Percentiles rank a stretch among this genome's conserved stretches.
Conservation (phyloP, 2,797 vertebrate species). For the Cyprinella venusta region DNA sequence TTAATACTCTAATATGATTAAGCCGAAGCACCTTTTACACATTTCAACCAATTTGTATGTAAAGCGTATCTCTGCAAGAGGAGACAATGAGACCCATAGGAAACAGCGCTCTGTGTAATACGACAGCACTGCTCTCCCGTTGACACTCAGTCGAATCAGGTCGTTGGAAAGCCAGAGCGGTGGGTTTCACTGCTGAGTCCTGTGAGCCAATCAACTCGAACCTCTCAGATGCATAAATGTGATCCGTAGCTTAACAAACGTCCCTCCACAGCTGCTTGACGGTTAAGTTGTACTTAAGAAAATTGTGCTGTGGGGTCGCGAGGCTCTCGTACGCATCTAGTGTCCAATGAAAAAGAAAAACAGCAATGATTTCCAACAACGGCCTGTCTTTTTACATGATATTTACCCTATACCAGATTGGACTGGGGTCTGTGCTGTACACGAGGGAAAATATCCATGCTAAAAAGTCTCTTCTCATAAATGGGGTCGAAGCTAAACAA, state of each 20-base stretch:
- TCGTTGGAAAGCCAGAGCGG: constrained; percentile 65
- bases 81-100: constrained; percentile 70
- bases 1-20: constrained; percentile 35
- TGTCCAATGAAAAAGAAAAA: constrained; percentile 67
- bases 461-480: constrained; percentile 29
- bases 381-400: constrained; percentile 49
- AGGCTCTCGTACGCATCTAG: constrained; percentile 65
- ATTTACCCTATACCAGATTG: constrained; percentile 52
- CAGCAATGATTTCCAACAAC: constrained; percentile 53
- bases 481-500: constrained; percentile 42
- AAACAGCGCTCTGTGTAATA: constrained; percentile 71
- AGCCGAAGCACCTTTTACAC: constrained; percentile 31
- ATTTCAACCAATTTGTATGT: constrained; percentile 76
- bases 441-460: constrained; percentile 40
- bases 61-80: constrained; percentile 69
- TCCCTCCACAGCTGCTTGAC: constrained; percentile 66
- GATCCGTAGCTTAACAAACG: constrained; percentile 70
- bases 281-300: constrained; percentile 74
- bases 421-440: constrained; percentile 47
- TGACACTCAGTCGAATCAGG: constrained; percentile 68
- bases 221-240: constrained; percentile 68
- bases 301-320: constrained; percentile 67
- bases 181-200: constrained; percentile 67
- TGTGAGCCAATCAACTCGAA: constrained; percentile 69
- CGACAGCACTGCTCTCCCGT: constrained; percentile 66